A percentile compares a stretch with the other conserved stretches of the same genome.
Evolutionary conservation across 2,888 invertebrate genomes (phyloP).

Genomic region (Trisateles emortualis): DNA sequence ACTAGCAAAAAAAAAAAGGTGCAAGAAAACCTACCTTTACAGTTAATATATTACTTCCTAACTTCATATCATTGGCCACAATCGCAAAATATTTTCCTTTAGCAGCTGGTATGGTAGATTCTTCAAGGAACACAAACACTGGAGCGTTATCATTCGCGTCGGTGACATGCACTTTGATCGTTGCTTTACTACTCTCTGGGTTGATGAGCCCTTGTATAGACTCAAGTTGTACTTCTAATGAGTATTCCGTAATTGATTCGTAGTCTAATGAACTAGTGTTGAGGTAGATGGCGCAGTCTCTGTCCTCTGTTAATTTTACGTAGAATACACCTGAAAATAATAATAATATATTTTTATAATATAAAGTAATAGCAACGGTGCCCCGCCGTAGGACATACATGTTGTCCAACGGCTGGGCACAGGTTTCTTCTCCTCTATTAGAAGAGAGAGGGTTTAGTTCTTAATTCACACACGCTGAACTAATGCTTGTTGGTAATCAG

Average conservation of each 20-base stretch:
- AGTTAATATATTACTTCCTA: slow-evolving; percentile 92
- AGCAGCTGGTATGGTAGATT: slow-evolving; percentile 83
- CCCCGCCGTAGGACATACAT: no score
- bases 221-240: slow-evolving; percentile 91
- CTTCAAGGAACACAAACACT: slow-evolving; percentile 91
- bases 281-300: slow-evolving; percentile 93
- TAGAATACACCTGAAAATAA: slow-evolving; percentile 88
- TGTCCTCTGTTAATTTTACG: slow-evolving; percentile 91
- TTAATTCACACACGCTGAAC: no score
- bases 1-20: no score
- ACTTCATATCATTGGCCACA: slow-evolving; percentile 90
- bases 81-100: slow-evolving; percentile 93
- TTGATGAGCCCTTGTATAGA: slow-evolving; percentile 94
- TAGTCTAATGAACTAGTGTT: slow-evolving; percentile 91
- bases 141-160: slow-evolving; percentile 97
- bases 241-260: slow-evolving; percentile 91
- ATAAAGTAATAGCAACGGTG: no score
- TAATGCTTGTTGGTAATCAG: no score
- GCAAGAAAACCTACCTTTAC: slow-evolving; percentile 86
- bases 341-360: background rate
- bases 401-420: no score
- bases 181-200: slow-evolving; percentile 90
- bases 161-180: slow-evolving; percentile 92
- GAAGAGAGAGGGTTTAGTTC: no score
- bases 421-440: no score